A percentile compares a stretch with the other conserved stretches of the same genome.
Conservation (phyloP, 2,797 vertebrate genomes). For the Eremophila alpestris region DNA sequence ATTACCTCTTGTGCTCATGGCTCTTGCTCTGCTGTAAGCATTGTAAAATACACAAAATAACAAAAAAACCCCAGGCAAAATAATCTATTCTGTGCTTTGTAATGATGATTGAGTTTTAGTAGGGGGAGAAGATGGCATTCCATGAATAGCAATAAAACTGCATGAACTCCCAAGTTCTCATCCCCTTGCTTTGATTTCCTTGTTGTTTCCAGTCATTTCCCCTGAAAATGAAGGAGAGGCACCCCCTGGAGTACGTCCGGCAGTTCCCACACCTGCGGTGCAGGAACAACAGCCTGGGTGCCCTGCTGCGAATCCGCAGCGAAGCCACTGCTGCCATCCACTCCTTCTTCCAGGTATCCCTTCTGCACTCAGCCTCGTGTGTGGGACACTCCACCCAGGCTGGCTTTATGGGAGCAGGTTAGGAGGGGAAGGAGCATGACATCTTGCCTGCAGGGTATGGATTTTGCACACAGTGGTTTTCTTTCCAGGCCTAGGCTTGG, state of each 20-base stretch:
- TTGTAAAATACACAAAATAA: background rate
- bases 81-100: background rate
- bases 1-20: background rate
- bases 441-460: background rate
- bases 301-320: conserved; percentile 90
- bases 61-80: background rate
- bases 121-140: background rate
- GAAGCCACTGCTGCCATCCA: conserved; percentile 88
- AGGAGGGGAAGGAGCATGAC: background rate
- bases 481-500: background rate
- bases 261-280: conserved; percentile 92
- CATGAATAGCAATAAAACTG: accelerated
- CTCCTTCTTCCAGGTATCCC: conserved; percentile 88
- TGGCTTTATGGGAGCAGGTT: background rate
- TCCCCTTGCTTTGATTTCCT: background rate
- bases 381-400: background rate
- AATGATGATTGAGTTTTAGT: background rate
- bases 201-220: conserved; percentile 76
- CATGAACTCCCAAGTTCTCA: background rate
- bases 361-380: background rate
- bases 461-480: background rate
- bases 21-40: background rate
- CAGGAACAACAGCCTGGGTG: conserved; percentile 82
- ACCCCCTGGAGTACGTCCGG: conserved; percentile 85
- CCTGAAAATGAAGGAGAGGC: conserved; percentile 88